phyloP scores from a whole-genome alignment of 2,113 vertebrate species.

The Danionella cerebrum region DNA sequence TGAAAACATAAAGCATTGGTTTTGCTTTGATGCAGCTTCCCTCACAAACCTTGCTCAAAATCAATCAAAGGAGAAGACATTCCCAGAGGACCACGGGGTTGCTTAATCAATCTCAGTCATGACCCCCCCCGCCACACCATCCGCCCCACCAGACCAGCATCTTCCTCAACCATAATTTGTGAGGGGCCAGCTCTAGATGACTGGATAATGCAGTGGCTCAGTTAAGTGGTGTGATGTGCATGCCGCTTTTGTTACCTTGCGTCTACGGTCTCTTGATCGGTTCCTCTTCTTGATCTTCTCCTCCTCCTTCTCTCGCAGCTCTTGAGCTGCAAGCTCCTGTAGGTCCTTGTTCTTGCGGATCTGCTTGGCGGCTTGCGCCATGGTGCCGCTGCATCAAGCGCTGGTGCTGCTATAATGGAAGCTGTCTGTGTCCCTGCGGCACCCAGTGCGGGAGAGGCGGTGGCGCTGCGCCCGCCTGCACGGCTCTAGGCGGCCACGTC shows the following conservation, averaged over 20 bases:
- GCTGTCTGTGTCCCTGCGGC: slow-evolving; percentile 49
- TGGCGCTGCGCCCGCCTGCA: slow-evolving; percentile 36
- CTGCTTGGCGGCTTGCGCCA: slow-evolving; percentile 98
- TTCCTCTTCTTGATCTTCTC: slow-evolving; percentile 86
- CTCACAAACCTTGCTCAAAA: slow-evolving; percentile 15
- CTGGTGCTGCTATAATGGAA: slow-evolving; percentile 24
- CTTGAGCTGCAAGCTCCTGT: slow-evolving; percentile 86
- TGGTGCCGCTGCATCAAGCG: slow-evolving; percentile 60
- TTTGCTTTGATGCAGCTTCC: slow-evolving; percentile 7
- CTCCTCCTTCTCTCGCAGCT: slow-evolving; percentile 95
- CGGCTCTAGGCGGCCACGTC: slow-evolving; percentile 45
- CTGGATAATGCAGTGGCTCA: slow-evolving; percentile 36
- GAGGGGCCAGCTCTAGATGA: slow-evolving; percentile 38
- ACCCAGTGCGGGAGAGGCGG: slow-evolving; percentile 41
- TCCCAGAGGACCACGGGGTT: slow-evolving; percentile 13
- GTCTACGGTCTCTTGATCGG: slow-evolving; percentile 88
- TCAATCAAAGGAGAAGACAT: slow-evolving; percentile 6
- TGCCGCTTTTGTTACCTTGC: slow-evolving; percentile 73
- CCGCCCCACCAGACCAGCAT: slow-evolving; percentile 31
- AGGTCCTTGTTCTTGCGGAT: slow-evolving; percentile 97
- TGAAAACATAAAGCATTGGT: slow-evolving; percentile 28
- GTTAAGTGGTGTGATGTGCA: slow-evolving; percentile 28
- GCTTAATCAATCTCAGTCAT: slow-evolving; percentile 29
- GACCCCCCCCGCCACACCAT: slow-evolving; percentile 18
- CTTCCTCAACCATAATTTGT: slow-evolving; percentile 43